Evolutionary conservation across 2,113 vertebrate genomes (phyloP), one percentile per base, ranked within the genome.

Genomic region (Hippocampus comes): DNA sequence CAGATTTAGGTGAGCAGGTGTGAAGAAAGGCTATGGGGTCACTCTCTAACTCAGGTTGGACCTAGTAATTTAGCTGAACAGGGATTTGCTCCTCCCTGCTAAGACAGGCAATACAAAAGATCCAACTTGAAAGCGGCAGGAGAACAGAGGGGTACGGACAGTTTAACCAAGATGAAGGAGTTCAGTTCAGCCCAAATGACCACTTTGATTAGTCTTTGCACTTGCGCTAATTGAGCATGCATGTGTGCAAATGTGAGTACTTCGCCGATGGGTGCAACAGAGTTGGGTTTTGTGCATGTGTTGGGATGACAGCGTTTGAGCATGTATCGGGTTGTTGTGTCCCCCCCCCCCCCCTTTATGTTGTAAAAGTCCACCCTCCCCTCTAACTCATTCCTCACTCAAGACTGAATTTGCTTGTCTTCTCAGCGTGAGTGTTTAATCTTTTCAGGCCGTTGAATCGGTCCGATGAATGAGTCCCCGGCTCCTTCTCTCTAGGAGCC

Each of bases 351-450:
- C 5, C 55, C 71, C 63, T 78, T 17, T 18, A 64, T 64, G 73
- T 80, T 77, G 73, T 85, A 85, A 85, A 85, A 80, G 67, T 80
- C 64, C 82, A 82, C 87, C 80, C 87, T 78, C 83, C 87, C 81
- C 82, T 87, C 77, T 53, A 82, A 94, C 94, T 95, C 96, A 95
- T 95, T 93, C 94, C 86, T 88, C 94, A 95, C 93, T 94, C 93
- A 92, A 93, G 90, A 94, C 95, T 94, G 95, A 94, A 95, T 97
- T 97, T 95, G 95, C 96, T 96, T 98, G 97, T 98, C 95, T 95
- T 95, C 96, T 95, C 97, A 99, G 97, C 95, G 93, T 98, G 97
- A 97, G 96, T 96, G 96, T 98, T 97, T 99, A 99, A 99, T 99
- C 97, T 99, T 98, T 93, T 96, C 95, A 95, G 92, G 92, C 94